Evolutionary conservation across 2,797 vertebrate species (phyloP).

Genomic region (Enteromius anoplus): DNA sequence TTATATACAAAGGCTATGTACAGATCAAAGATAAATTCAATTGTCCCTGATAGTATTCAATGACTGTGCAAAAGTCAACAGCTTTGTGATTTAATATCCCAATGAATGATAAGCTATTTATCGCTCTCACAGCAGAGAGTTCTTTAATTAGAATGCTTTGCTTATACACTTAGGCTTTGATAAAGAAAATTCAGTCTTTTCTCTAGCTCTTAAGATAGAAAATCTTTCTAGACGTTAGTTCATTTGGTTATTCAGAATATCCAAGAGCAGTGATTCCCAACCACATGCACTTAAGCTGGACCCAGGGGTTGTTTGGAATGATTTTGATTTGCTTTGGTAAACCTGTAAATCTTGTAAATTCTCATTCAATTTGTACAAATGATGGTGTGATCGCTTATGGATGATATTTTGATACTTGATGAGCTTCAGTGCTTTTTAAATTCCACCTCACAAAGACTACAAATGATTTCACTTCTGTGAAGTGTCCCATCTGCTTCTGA

Average conservation of each 20-base stretch:
- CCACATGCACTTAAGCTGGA: background rate
- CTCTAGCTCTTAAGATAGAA: conserved; percentile 12
- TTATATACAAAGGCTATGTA: conserved; percentile 41
- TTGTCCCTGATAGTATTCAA: conserved; percentile 38
- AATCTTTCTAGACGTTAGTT: background rate
- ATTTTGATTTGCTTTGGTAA: conserved; percentile 23
- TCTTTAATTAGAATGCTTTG: conserved; percentile 65
- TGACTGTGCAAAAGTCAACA: conserved; percentile 43
- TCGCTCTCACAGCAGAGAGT: conserved; percentile 63
- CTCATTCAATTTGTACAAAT: conserved; percentile 5
- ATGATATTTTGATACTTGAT: conserved; percentile 11
- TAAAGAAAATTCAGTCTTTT: background rate
- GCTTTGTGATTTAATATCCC: conserved; percentile 49
- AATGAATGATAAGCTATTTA: conserved; percentile 48
- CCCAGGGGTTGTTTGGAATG: background rate
- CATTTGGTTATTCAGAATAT: background rate
- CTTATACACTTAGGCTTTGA: conserved; percentile 25
- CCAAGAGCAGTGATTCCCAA: background rate
- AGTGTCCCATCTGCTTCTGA: conserved; percentile 31
- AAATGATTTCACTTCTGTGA: conserved; percentile 11
- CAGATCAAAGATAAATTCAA: conserved; percentile 43
- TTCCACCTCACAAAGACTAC: conserved; percentile 3
- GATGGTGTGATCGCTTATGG: background rate
- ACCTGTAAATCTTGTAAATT: conserved; percentile 10
- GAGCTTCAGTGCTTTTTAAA: background rate